Evolutionary conservation across 2,797 vertebrate genomes (phyloP), one percentile per base, ranked within the genome.

Genomic region (Streptopelia turtur): DNA sequence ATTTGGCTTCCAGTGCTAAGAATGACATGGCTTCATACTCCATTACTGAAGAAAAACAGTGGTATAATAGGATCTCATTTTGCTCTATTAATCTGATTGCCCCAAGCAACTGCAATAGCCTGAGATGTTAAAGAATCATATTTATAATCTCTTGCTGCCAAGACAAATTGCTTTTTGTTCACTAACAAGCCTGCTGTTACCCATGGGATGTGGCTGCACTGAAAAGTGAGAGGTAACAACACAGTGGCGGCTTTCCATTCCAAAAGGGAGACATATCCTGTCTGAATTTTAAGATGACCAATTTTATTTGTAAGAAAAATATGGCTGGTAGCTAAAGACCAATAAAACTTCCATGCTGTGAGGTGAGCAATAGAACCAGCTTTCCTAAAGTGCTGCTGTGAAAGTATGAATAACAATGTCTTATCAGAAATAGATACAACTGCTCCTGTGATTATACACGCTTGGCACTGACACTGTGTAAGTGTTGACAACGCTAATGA

Each of bases 1-100:
- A 63, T 79, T 86, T 76, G 35, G 66, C 53, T 91, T 70, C 64
- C 55, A 78, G 16, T 60, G 33, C 82, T 72, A 91, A 74, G 28
- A 83, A 82, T 30, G 94, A 77, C 41, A 78, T 24, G 87, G 25
- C 37, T 77, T 94, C 69, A 59, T 50, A 60, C n/a, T 79, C 82
- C 49, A 41, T 86, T 71, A 76, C 72, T 64, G 75, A 64, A 82
- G 77, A 78, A 89, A 68, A 5, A 1, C 3, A 28, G 39, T 60
- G 64, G 80, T 92, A 95, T 45, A 82, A 78, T 18, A 81, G 57
- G 35, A 83, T 90, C 81, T 90, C 68, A 92, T 93, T 93, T 88
- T 93, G 52, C 37, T 91, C 83, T 82, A 89, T 91, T 93, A 93
- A 92, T 85, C 92, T 87, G 53, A 93, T 83, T 92, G 90, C 91